Evolutionary conservation across 2,113 vertebrate genomes (phyloP).

Genomic region (Nannospalax galili): DNA sequence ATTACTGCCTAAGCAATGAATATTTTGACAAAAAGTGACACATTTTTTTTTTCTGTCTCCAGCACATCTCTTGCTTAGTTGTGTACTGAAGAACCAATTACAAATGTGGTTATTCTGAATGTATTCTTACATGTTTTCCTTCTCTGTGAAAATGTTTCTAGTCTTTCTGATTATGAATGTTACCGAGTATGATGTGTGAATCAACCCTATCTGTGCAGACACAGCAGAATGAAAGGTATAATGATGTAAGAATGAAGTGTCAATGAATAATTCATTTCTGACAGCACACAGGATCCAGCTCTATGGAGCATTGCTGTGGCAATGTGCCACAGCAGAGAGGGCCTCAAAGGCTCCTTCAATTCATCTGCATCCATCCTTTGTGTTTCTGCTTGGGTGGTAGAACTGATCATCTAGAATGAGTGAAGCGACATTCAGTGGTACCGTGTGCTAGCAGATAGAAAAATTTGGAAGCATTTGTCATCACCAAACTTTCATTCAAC

Average conservation of each 20-base stretch:
- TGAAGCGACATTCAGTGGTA: conserved; percentile 65
- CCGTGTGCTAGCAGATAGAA: conserved; percentile 64
- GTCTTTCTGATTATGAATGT: conserved; percentile 67
- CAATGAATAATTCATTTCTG: conserved; percentile 84
- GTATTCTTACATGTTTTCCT: conserved; percentile 60
- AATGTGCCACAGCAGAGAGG: conserved; percentile 70
- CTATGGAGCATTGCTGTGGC: too few relatives aligned
- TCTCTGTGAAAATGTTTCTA: conserved; percentile 60
- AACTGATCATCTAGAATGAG: conserved; percentile 77
- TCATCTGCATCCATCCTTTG: conserved; percentile 79
- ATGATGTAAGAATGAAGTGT: conserved; percentile 79
- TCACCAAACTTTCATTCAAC: conserved; percentile 17
- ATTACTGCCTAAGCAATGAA: conserved; percentile 59
- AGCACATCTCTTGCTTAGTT: conserved; percentile 11
- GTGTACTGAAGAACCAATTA: conserved; percentile 49
- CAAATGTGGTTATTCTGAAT: conserved; percentile 38
- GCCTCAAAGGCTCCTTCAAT: conserved; percentile 73
- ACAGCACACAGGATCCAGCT: conserved; percentile 69
- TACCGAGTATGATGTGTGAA: conserved; percentile 69
- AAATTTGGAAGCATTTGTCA: conserved; percentile 25
- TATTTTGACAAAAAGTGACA: conserved; percentile 41
- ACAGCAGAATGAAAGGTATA: conserved; percentile 82
- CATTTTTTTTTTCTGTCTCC: neutral
- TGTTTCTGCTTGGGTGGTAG: conserved; percentile 83
- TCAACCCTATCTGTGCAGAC: conserved; percentile 78